These are phyloP conservation scores for Lepidothrix coronata DNA, from an alignment of 2,113 vertebrate species.

Conservation along the genomic window DNA sequence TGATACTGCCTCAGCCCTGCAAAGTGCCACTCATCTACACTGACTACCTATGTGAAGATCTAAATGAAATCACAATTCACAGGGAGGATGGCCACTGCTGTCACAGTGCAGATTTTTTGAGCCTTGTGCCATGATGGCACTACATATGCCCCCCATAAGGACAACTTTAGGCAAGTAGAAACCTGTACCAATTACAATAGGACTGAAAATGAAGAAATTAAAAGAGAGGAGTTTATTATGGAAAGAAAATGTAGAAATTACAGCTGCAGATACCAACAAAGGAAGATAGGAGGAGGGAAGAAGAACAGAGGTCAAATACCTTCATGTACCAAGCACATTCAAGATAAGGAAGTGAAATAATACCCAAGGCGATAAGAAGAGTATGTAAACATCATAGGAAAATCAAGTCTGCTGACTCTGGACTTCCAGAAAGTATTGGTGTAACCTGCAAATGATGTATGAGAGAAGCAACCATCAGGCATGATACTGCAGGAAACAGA, in stretches of 20 bases:
- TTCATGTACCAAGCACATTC: constrained; percentile 14
- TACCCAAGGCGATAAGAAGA: constrained; percentile 27
- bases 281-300: background rate
- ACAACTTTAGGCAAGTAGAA: background rate
- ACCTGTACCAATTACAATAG: background rate
- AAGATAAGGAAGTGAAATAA: constrained; percentile 42
- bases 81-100: background rate
- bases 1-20: background rate
- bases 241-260: constrained; percentile 1
- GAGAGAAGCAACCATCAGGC: background rate
- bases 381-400: constrained; percentile 54
- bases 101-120: background rate
- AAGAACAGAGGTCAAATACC: background rate
- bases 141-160: background rate
- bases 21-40: background rate
- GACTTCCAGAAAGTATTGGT: background rate
- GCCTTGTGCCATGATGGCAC: background rate
- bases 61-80: background rate
- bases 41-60: background rate
- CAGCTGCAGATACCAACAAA: background rate
- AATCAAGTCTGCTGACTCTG: background rate
- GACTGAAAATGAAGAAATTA: background rate
- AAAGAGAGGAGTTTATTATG: background rate
- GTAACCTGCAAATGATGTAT: background rate
- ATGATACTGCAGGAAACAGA: background rate